These are phyloP conservation scores for Chesias legatella DNA, from an alignment of 2,888 invertebrate species.

Conservation along the genomic window DNA sequence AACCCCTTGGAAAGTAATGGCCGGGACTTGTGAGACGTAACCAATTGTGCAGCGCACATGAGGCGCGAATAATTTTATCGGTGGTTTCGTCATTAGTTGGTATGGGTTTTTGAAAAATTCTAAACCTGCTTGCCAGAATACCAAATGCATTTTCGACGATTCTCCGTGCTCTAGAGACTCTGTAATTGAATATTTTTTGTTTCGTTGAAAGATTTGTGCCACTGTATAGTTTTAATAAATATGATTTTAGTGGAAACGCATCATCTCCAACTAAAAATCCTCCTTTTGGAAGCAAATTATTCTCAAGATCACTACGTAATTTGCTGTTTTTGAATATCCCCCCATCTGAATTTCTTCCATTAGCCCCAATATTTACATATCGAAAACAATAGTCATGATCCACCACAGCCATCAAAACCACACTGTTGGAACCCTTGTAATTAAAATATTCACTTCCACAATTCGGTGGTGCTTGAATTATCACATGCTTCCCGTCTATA, in stretches of 20 bases:
- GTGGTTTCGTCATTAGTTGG: conserved; percentile 2
- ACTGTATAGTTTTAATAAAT: conserved; percentile 16
- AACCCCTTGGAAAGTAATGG: not conserved
- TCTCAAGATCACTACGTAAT: conserved; percentile 6
- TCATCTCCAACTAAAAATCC: conserved; percentile 12
- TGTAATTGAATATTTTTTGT: conserved; percentile 16
- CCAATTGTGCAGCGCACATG: conserved; percentile 8
- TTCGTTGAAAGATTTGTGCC: conserved; percentile 11
- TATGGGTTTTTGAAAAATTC: conserved; percentile 12
- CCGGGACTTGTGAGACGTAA: not conserved
- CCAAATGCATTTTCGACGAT: conserved; percentile 16
- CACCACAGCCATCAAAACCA: conserved; percentile 20
- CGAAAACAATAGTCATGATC: conserved; percentile 19
- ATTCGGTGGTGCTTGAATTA: conserved; percentile 16
- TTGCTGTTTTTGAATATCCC: conserved; percentile 4
- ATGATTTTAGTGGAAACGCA: conserved; percentile 17
- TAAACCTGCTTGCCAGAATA: conserved; percentile 14
- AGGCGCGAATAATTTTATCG: conserved; percentile 3
- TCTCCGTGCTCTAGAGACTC: conserved; percentile 14
- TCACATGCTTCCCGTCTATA: conserved; percentile 16
- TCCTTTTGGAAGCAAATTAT: conserved; percentile 13
- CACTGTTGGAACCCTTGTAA: conserved; percentile 16
- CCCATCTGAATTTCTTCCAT: conserved; percentile 11
- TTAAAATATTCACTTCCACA: conserved; percentile 19
- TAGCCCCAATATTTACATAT: conserved; percentile 19